Conservation (phyloP, 2,888 invertebrate genomes). For the Rhogogaster chlorosoma region DNA sequence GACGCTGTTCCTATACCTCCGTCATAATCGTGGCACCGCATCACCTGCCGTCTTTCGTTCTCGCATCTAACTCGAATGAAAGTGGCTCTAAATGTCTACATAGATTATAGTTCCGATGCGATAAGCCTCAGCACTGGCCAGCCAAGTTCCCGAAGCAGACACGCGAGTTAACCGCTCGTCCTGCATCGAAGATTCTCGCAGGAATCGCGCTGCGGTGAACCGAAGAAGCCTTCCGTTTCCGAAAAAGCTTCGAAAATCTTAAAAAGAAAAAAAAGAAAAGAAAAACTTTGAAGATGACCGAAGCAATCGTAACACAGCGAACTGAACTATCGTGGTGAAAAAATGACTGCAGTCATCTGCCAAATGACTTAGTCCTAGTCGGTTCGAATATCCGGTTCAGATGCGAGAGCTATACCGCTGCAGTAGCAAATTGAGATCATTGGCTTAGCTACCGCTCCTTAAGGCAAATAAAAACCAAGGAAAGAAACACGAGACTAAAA, state of each 20-base stretch:
- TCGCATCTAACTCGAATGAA: constrained; percentile 28
- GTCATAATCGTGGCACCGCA: constrained; percentile 32
- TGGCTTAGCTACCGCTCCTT: constrained; percentile 5
- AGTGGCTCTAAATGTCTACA: constrained; percentile 49
- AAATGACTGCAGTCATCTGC: not conserved
- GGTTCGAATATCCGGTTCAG: not conserved
- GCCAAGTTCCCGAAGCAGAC: not conserved
- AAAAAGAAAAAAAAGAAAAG: not conserved
- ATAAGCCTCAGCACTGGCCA: constrained; percentile 34
- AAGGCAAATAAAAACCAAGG: not conserved
- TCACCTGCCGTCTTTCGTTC: constrained; percentile 42
- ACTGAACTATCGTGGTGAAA: not conserved
- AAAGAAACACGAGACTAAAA: not conserved
- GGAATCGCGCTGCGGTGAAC: constrained; percentile 7
- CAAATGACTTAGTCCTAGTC: constrained; percentile 21
- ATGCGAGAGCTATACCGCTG: not conserved
- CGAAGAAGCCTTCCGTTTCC: not conserved
- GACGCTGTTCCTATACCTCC: not conserved
- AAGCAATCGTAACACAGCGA: not conserved
- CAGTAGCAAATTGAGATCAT: constrained; percentile 6
- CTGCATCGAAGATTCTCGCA: not conserved
- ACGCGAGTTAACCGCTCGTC: constrained; percentile 27
- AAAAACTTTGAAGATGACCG: not conserved
- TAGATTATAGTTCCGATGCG: constrained; percentile 47
- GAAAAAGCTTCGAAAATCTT: not conserved